Base-by-base conservation (phyloP, 2,797 vertebrate species). In the Esox masquinongy region DNA sequence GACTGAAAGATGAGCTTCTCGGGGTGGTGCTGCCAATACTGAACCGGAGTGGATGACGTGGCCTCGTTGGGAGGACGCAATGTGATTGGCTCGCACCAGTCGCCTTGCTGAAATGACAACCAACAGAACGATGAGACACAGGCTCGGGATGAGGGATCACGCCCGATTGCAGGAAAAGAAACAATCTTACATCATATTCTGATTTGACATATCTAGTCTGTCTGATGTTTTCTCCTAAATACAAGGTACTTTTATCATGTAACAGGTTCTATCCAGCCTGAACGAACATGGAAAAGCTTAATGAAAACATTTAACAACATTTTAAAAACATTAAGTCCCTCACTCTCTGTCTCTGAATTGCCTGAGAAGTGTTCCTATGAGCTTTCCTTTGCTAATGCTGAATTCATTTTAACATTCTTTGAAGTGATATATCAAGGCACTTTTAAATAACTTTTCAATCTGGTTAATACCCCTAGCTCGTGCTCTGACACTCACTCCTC, bases 1-100 rank as follows among this genome's bases (percentile, higher is more conserved):
- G 98, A 99, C 89, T 99, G 98, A 91, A 99, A 99, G 93, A 99
- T 99, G 91, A 99, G 98, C 84, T 99, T 99, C 88, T 99, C 98
- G 0, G 98, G 98, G 83, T 99, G 98, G 84, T 99, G 98, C 77
- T 99, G 98, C 98, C 98, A 99, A 75, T 99, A 99, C 72, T 99
- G 98, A 76, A 99, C 97, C 4, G 98, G 98, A 0, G 98, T 99
- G 70, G 98, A 99, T 68, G 97, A 97, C 4, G 98, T 99, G 71
- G 97, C 97, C 94, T 99, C 98, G 31, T 99, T 99, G 56, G 98
- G 98, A 39, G 97, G 98, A 82, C 98, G 93, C 87, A 99, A 93
- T 68, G 97, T 99, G 89, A 99, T 99, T 76, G 98, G 98, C 85
- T 99, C 98, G 81, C 98, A 98, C 98, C 98, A 99, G 90, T 99